These are phyloP conservation scores for Peribatodes rhomboidaria DNA, from an alignment of 2,888 invertebrate species.

Conservation along the genomic window DNA sequence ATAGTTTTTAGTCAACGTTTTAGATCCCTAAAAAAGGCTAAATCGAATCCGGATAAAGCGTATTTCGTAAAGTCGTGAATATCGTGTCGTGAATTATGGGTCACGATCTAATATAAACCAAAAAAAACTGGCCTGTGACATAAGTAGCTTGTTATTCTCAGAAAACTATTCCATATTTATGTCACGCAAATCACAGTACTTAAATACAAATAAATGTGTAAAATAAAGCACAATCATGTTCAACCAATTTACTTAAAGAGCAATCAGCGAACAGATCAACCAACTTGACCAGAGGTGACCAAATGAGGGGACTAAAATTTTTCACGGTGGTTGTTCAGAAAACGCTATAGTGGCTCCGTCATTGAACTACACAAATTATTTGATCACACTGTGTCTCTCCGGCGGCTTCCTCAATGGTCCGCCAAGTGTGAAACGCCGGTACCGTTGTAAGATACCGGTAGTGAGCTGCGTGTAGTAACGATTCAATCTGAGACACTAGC, in stretches of 20 bases:
- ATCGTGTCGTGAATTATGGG: too few species aligned
- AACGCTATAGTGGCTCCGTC: neutral
- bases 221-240: neutral
- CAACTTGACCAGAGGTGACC: neutral
- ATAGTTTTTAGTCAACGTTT: too few species aligned
- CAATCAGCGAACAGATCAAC: neutral
- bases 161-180: too few species aligned
- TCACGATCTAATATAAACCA: too few species aligned
- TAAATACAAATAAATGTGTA: neutral
- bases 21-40: too few species aligned
- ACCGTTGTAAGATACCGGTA: constrained; percentile 39
- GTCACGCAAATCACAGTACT: neutral
- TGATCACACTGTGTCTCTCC: neutral
- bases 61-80: too few species aligned
- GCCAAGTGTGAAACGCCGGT: constrained; percentile 43
- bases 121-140: too few species aligned
- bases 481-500: neutral
- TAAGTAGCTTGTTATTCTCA: too few species aligned
- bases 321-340: neutral
- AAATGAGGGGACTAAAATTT: neutral
- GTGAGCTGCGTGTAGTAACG: constrained; percentile 5
- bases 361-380: neutral
- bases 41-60: too few species aligned
- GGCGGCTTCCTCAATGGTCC: constrained; percentile 29
- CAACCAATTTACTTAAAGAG: neutral